phyloP scores from a whole-genome alignment of 2,113 vertebrate genomes.

The Equus quagga region DNA sequence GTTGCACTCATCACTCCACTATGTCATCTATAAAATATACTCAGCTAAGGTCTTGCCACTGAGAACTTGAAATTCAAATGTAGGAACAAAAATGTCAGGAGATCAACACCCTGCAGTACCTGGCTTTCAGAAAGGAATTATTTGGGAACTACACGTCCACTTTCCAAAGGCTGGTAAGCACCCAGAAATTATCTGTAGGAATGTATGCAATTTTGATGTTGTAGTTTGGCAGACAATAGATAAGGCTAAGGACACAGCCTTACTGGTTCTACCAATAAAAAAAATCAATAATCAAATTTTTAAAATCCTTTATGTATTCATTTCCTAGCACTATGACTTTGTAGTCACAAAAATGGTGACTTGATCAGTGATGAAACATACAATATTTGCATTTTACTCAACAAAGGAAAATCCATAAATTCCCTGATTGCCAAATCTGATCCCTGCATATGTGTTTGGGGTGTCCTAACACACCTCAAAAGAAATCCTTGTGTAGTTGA shows the following conservation, averaged over 20 bases:
- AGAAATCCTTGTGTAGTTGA: neutral
- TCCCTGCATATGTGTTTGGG: neutral
- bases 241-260: neutral
- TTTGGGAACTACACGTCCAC: rapidly evolving
- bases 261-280: neutral
- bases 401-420: neutral
- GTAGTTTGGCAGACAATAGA: neutral
- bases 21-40: neutral
- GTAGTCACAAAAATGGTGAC: neutral
- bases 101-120: rapidly evolving
- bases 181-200: neutral
- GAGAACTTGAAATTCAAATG: neutral
- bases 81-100: neutral
- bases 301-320: neutral
- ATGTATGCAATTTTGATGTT: neutral
- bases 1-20: rapidly evolving
- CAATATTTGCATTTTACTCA: neutral
- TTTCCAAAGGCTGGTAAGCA: neutral
- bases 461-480: neutral
- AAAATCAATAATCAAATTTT: neutral
- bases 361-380: neutral
- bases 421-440: neutral
- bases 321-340: neutral
- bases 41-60: neutral
- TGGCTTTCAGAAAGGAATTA: neutral